A percentile compares a stretch with the other conserved stretches of the same genome.
Evolutionary conservation across 2,888 invertebrate genomes (phyloP).

Genomic region (Tricholauxania praeusta): DNA sequence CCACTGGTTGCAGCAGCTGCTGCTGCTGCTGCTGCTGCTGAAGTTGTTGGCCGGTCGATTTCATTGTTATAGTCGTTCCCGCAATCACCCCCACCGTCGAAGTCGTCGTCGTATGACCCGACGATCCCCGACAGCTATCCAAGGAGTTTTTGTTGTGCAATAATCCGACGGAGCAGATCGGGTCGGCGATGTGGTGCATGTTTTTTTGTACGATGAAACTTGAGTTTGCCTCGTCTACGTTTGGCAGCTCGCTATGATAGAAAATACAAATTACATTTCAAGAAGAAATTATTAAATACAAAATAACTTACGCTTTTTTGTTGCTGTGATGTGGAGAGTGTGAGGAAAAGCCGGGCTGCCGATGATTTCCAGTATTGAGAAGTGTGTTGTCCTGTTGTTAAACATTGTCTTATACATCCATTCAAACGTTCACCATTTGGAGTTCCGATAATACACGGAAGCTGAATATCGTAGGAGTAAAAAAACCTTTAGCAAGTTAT

Average conservation of each 20-base stretch:
- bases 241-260: slow-evolving; percentile 61
- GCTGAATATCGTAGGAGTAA: slow-evolving; percentile 66
- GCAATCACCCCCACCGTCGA: slow-evolving; percentile 70
- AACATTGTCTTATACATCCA: slow-evolving; percentile 70
- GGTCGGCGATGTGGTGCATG: slow-evolving; percentile 79
- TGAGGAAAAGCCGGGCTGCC: slow-evolving; percentile 72
- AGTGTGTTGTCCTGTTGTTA: slow-evolving; percentile 68
- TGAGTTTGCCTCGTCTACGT: slow-evolving; percentile 71
- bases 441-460: slow-evolving; percentile 69
- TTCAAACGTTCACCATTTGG: slow-evolving; percentile 68
- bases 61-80: slow-evolving; percentile 59
- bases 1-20: slow-evolving; percentile 23
- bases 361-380: slow-evolving; percentile 70
- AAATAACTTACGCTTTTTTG: slow-evolving; percentile 72
- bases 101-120: slow-evolving; percentile 71
- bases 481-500: slow-evolving; percentile 26
- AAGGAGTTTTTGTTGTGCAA: slow-evolving; percentile 69
- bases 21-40: slow-evolving; percentile 57
- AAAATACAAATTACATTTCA: slow-evolving; percentile 2
- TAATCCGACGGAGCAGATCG: slow-evolving; percentile 68
- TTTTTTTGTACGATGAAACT: slow-evolving; percentile 89
- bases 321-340: slow-evolving; percentile 69
- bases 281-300: not conserved
- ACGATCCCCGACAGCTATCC: slow-evolving; percentile 70
- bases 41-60: slow-evolving; percentile 52